Conservation (phyloP, 2,113 vertebrate genomes). For the Heloderma charlesbogerti region DNA sequence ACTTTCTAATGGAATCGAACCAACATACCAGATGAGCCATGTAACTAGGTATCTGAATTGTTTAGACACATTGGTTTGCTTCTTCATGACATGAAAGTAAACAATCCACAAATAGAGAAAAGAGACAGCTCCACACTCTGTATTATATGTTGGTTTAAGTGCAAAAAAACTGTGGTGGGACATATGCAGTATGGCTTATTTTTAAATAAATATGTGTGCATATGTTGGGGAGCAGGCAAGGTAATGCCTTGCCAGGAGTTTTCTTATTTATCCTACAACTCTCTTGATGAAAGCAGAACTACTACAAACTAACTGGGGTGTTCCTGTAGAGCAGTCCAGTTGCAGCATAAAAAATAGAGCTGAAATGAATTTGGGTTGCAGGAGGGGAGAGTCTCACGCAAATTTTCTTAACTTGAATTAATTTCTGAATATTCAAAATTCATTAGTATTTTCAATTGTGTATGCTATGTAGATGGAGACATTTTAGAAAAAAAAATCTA, state of each 20-base stretch:
- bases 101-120: conserved; percentile 74
- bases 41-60: conserved; percentile 61
- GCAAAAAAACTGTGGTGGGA: conserved; percentile 67
- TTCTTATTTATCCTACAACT: conserved; percentile 57
- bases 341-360: not conserved
- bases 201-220: conserved; percentile 59
- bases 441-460: not conserved
- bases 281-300: conserved; percentile 8
- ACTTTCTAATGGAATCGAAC: conserved; percentile 72
- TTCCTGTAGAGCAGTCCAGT: conserved; percentile 33
- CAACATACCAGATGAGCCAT: conserved; percentile 68
- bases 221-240: conserved; percentile 67
- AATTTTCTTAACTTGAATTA: not conserved
- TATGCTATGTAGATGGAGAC: not conserved
- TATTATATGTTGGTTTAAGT: conserved; percentile 67
- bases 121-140: conserved; percentile 67
- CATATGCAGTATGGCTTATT: conserved; percentile 57
- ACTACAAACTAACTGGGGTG: conserved; percentile 50
- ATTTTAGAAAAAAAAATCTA: not conserved
- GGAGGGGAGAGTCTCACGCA: not conserved
- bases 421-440: not conserved
- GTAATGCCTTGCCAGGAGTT: conserved; percentile 60
- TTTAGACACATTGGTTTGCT: conserved; percentile 71
- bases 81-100: conserved; percentile 73
- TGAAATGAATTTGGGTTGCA: conserved; percentile 1